Evolutionary conservation across 2,888 invertebrate genomes (phyloP), one percentile per base, ranked within the genome.

Genomic region (Dysmachus trigonus): DNA sequence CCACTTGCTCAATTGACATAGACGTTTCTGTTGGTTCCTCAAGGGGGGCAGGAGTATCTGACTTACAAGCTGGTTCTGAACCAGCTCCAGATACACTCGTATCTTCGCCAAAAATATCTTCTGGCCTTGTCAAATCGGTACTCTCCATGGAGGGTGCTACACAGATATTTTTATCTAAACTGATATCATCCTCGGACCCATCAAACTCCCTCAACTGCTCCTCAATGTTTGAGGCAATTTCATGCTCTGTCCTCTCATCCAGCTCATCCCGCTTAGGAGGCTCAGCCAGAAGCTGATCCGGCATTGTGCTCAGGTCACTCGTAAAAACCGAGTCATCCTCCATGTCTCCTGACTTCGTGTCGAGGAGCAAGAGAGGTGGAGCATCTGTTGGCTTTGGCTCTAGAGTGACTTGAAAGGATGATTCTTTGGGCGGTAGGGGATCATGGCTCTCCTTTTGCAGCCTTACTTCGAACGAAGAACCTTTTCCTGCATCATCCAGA

Each of bases 161-260:
- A 27, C 18, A 38, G 5, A 83, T 38, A 5, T 71, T 38, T 27
- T 83, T 83, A 30, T 38, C 85, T 22, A 73, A 83, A 82, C 35
- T 76, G 27, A 86, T 87, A 74, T 85, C 88, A 77, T 83, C 87
- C 81, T 87, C 86, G 77, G 88, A 88, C 72, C 88, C 85, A 83
- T 88, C 87, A 87, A 87, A 88, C 74, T 88, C 87, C 86, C 85
- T 87, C 84, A 87, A 41, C 79, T 88, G 86, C 41, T 86, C 83
- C 47, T 86, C 86, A 71, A 87, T 87, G 53, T 87, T 87, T 3
- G 35, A 79, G 8, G 38, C 85, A 2, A 85, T 47, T 74, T 82
- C 85, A 72, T 86, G 84, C 71, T 87, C 86, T 27, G 86, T 86
- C 62, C 85, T 51, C 86, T 86, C 86, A n/a, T 87, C 87, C 38